Percentiles rank a stretch among this genome's conserved stretches.
Evolutionary conservation across 1,140 invertebrate species (phyloP).

Genomic region (Aphaenogaster ashmeadi): DNA sequence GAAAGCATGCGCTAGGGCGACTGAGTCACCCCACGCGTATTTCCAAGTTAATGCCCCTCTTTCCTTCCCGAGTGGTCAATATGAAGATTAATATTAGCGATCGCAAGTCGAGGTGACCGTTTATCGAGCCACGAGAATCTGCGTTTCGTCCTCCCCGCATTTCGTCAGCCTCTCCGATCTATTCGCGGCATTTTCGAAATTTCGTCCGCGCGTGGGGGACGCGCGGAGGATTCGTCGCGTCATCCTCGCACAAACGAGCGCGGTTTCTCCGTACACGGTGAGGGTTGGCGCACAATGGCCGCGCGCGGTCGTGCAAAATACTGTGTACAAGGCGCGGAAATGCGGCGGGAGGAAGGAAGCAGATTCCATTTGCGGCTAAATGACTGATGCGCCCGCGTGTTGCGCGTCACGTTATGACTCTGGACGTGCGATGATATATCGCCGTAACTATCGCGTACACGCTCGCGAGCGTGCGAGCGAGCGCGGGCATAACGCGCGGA

Average conservation of each 20-base stretch:
- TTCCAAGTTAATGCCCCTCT: slow-evolving; percentile 28
- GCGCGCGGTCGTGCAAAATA: slow-evolving; percentile 69
- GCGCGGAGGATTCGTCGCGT: slow-evolving; percentile 34
- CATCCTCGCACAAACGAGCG: slow-evolving; percentile 43
- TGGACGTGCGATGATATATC: slow-evolving; percentile 84
- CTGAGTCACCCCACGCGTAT: slow-evolving; percentile 4
- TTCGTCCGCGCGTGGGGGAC: background rate
- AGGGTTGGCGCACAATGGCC: slow-evolving; percentile 50
- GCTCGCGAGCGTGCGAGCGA: slow-evolving; percentile 33
- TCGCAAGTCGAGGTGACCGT: background rate
- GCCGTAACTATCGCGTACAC: slow-evolving; percentile 66
- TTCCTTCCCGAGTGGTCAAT: background rate
- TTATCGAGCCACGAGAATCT: slow-evolving; percentile 1
- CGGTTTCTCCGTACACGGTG: slow-evolving; percentile 33
- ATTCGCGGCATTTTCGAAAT: slow-evolving; percentile 40
- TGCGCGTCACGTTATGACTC: slow-evolving; percentile 82
- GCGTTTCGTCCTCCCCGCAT: background rate
- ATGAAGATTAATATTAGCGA: slow-evolving; percentile 31
- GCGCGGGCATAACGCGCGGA: slow-evolving; percentile 40
- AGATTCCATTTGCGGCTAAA: slow-evolving; percentile 84
- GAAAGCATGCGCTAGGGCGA: slow-evolving; percentile 48
- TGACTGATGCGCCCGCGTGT: slow-evolving; percentile 83
- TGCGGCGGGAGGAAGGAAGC: slow-evolving; percentile 78
- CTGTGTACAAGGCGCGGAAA: slow-evolving; percentile 76
- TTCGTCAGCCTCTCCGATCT: background rate